Conservation (phyloP, 1,140 invertebrate species). For the Cydia strobilella region DNA sequence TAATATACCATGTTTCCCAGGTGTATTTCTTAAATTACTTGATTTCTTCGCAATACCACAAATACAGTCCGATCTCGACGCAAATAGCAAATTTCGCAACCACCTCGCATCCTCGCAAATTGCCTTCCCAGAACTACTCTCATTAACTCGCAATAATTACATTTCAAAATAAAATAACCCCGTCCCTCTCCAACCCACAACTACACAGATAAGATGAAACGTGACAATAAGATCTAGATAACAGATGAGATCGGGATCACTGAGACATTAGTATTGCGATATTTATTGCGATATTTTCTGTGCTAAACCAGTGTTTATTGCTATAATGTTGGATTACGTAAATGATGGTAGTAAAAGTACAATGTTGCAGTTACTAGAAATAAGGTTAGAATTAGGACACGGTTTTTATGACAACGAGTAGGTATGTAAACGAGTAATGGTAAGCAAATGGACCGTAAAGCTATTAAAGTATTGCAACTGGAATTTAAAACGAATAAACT, state of each 20-base stretch:
- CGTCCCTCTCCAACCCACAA: slow-evolving; percentile 48
- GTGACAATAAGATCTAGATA: slow-evolving; percentile 57
- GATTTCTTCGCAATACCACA: neutral
- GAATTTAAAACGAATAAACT: neutral
- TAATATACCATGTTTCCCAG: too few relatives aligned
- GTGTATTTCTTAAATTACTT: neutral
- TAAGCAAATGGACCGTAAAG: neutral
- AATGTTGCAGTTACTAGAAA: neutral
- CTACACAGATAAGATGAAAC: slow-evolving; percentile 41
- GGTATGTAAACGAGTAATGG: neutral
- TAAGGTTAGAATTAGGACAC: slow-evolving; percentile 10
- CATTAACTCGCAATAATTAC: slow-evolving; percentile 61
- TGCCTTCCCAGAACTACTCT: slow-evolving; percentile 54
- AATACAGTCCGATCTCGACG: neutral
- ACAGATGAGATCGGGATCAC: slow-evolving; percentile 65
- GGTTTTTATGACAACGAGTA: neutral
- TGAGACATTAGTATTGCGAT: slow-evolving; percentile 65
- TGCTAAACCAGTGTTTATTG: slow-evolving; percentile 48
- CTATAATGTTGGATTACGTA: slow-evolving; percentile 38
- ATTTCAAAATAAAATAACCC: slow-evolving; percentile 50
- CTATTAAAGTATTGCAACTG: neutral
- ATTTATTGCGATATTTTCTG: slow-evolving; percentile 62
- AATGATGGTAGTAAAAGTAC: slow-evolving; percentile 7
- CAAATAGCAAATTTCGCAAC: slow-evolving; percentile 48
- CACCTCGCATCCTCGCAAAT: slow-evolving; percentile 50